Conservation (phyloP, 2,797 vertebrate species). For the Typhlichthys eigenmanni region DNA sequence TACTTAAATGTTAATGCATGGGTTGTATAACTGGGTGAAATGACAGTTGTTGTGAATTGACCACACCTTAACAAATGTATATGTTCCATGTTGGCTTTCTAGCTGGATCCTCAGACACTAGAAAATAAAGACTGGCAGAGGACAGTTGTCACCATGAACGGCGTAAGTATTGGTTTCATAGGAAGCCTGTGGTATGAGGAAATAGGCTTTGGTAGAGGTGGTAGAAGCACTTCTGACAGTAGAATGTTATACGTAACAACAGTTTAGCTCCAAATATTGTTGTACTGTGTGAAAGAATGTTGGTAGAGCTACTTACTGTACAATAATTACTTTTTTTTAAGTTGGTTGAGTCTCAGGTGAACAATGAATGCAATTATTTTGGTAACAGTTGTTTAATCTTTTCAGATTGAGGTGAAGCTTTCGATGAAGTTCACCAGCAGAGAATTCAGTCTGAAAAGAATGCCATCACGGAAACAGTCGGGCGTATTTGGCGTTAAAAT, state of each 20-base stretch:
- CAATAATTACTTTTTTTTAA: no score
- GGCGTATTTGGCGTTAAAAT: constrained; percentile 96
- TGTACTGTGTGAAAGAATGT: no score
- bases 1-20: no score
- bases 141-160: constrained; percentile 87
- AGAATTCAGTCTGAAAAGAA: constrained; percentile 92
- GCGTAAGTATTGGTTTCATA: constrained; percentile 73
- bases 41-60: neutral
- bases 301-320: no score
- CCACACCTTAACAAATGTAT: neutral
- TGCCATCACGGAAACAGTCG: constrained; percentile 91
- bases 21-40: neutral
- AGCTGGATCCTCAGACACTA: constrained; percentile 87
- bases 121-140: constrained; percentile 94
- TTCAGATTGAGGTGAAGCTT: constrained; percentile 91
- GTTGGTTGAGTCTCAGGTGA: no score
- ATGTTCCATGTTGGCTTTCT: constrained; percentile 48
- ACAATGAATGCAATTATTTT: no score
- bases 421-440: constrained; percentile 92
- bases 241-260: no score
- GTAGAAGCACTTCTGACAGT: no score
- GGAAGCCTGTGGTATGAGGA: no score
- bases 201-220: no score
- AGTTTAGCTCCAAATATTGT: no score
- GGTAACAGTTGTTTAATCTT: neutral